Conservation (phyloP, 2,888 invertebrate species). For the Sympetrum striolatum region DNA sequence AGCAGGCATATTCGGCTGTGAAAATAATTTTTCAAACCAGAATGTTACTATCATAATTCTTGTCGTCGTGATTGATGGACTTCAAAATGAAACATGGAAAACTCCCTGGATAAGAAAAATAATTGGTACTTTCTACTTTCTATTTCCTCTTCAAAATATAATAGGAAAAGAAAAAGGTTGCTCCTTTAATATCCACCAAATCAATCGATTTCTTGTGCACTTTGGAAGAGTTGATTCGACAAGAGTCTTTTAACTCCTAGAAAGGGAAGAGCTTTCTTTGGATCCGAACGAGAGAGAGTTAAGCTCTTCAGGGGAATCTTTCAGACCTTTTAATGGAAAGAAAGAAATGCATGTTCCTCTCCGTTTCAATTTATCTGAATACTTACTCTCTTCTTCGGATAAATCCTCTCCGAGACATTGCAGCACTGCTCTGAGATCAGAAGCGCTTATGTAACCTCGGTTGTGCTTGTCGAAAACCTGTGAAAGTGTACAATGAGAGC, state of each 20-base stretch:
- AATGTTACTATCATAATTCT: no score
- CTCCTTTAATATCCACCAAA: no score
- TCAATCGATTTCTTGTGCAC: no score
- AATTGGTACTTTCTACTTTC: no score
- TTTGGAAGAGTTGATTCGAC: no score
- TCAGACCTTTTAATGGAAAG: neutral
- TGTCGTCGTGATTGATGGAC: no score
- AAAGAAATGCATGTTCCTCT: neutral
- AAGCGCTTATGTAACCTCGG: slow-evolving; percentile 89
- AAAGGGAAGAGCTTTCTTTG: neutral
- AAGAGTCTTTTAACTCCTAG: neutral
- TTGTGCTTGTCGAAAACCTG: slow-evolving; percentile 86
- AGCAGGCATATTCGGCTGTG: no score
- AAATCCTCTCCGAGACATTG: slow-evolving; percentile 89
- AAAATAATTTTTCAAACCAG: no score
- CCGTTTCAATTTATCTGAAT: neutral
- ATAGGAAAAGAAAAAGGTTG: no score
- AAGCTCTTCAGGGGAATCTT: neutral
- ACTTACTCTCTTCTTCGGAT: slow-evolving; percentile 88
- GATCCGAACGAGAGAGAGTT: neutral
- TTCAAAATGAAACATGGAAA: no score
- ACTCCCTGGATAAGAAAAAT: no score
- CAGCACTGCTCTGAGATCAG: slow-evolving; percentile 83
- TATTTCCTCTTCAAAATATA: no score
- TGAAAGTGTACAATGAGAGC: slow-evolving; percentile 47